A percentile compares a stretch with the other conserved stretches of the same genome.
These are phyloP conservation scores for Sceliomorpha sp. DNA, from an alignment of 2,888 invertebrate species.

Conservation along the genomic window DNA sequence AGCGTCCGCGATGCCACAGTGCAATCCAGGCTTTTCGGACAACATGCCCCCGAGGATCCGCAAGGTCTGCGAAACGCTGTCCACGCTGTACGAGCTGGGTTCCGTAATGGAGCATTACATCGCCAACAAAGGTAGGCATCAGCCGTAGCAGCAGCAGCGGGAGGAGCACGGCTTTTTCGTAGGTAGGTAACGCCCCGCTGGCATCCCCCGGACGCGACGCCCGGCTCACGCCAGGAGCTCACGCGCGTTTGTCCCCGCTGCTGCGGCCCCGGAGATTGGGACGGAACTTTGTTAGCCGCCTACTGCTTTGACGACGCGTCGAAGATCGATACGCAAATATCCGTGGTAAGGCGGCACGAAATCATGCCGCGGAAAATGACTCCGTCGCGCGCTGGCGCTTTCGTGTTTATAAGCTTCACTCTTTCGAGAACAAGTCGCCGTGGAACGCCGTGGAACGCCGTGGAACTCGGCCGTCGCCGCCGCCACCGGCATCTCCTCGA, in stretches of 20 bases:
- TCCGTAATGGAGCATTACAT: constrained; percentile 83
- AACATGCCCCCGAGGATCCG: constrained; percentile 85
- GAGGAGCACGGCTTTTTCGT: too few species aligned
- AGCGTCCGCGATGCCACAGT: constrained; percentile 81
- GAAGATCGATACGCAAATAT: constrained; percentile 1
- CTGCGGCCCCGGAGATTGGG: constrained; percentile 52
- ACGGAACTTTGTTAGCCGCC: constrained; percentile 48
- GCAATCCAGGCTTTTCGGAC: constrained; percentile 83
- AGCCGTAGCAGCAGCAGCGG: too few species aligned
- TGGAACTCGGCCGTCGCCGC: too few species aligned
- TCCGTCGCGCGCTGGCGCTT: constrained; percentile 12
- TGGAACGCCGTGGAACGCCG: too few species aligned
- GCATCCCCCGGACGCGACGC: too few species aligned
- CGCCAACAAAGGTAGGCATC: constrained; percentile 81
- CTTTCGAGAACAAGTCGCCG: too few species aligned
- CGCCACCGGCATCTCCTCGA: too few species aligned
- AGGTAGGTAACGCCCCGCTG: too few species aligned
- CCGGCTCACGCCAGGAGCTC: too few species aligned
- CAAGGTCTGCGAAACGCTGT: constrained; percentile 85
- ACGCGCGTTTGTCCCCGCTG: too few species aligned
- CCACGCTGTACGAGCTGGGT: constrained; percentile 84
- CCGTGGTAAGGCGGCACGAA: background rate
- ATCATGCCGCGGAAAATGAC: constrained; percentile 18
- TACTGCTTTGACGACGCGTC: constrained; percentile 7
- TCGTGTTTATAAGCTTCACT: too few species aligned